These are phyloP conservation scores for Solea senegalensis DNA, from an alignment of 2,113 vertebrate genomes.

Conservation along the genomic window DNA sequence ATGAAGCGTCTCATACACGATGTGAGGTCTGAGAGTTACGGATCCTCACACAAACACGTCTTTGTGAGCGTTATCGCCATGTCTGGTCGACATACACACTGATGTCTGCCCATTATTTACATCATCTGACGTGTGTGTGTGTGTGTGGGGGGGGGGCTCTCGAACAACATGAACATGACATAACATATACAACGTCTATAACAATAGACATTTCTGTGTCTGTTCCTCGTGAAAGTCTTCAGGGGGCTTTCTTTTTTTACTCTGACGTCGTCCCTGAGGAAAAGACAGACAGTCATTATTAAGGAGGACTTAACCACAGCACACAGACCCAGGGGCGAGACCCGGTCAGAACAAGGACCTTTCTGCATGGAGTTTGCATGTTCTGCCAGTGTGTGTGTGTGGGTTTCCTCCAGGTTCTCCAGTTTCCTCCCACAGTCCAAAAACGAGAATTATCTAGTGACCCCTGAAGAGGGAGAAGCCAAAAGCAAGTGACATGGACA, in stretches of 20 bases:
- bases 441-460: too few species aligned
- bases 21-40: background rate
- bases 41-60: conserved; percentile 2
- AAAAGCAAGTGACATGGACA: too few species aligned
- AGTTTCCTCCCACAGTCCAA: too few species aligned
- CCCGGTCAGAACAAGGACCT: too few species aligned
- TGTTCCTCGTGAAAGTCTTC: background rate
- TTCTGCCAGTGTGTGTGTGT: too few species aligned
- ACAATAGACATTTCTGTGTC: background rate
- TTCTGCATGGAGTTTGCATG: too few species aligned
- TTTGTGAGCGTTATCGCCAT: background rate
- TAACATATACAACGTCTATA: too few species aligned
- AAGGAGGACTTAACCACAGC: too few species aligned
- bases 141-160: background rate
- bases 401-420: too few species aligned
- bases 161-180: background rate
- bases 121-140: conserved; percentile 36
- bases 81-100: background rate
- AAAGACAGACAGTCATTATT: too few species aligned
- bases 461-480: too few species aligned
- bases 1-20: background rate
- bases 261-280: background rate
- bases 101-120: background rate
- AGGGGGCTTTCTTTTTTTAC: background rate
- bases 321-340: too few species aligned